Evolutionary conservation across 2,797 vertebrate species (phyloP).

Genomic region (Pelobates cultripes): DNA sequence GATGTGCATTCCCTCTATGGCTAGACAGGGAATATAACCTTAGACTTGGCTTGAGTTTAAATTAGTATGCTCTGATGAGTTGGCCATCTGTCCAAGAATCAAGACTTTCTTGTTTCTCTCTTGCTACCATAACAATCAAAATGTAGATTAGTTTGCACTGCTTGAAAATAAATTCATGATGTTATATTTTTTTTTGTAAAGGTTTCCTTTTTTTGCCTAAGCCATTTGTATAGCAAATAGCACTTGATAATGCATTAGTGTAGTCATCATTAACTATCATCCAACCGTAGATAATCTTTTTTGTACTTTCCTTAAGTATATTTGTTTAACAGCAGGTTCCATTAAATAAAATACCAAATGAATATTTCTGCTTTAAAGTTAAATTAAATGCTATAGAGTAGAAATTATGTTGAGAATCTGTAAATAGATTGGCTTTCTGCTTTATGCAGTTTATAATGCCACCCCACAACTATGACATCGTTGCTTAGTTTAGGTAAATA

Average conservation of each 20-base stretch:
- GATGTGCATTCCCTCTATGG: constrained; percentile 55
- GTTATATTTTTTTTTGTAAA: constrained; percentile 61
- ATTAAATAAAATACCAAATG: constrained; percentile 52
- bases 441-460: no score
- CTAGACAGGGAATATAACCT: constrained; percentile 60
- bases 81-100: constrained; percentile 59
- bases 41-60: constrained; percentile 62
- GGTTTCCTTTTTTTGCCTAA: constrained; percentile 64
- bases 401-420: constrained; percentile 29
- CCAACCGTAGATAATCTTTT: constrained; percentile 58
- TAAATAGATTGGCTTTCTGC: background rate
- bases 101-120: constrained; percentile 59
- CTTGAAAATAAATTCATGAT: constrained; percentile 62
- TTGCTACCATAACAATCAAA: constrained; percentile 63
- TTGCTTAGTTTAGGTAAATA: no score
- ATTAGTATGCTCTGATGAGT: constrained; percentile 60
- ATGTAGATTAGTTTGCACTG: constrained; percentile 56
- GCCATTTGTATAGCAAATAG: constrained; percentile 60
- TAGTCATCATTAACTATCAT: constrained; percentile 59
- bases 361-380: constrained; percentile 57
- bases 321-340: constrained; percentile 54
- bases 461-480: no score
- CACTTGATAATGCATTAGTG: constrained; percentile 57
- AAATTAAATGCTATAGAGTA: constrained; percentile 46
- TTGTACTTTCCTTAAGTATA: constrained; percentile 58